These are phyloP conservation scores for Agelastica alni DNA, from an alignment of 2,888 invertebrate genomes.

Conservation along the genomic window DNA sequence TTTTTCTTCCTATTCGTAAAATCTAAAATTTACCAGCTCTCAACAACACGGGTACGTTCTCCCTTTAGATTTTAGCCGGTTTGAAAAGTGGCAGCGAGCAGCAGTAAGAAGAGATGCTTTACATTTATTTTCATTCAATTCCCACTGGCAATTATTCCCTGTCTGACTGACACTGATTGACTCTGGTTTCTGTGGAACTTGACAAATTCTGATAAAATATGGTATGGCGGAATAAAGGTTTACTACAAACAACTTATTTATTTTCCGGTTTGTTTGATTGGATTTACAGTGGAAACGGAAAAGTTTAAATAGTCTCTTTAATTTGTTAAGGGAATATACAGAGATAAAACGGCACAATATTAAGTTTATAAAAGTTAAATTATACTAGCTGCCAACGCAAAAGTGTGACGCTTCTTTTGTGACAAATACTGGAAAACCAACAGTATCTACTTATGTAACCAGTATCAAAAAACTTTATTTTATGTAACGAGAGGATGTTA, in stretches of 20 bases:
- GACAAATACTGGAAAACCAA: too few relatives aligned
- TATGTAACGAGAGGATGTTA: too few relatives aligned
- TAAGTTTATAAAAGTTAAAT: too few relatives aligned
- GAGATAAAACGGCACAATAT: too few relatives aligned
- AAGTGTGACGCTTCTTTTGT: too few relatives aligned
- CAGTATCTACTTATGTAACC: too few relatives aligned
- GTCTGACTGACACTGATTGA: constrained; percentile 47
- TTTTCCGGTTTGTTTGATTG: constrained; percentile 21
- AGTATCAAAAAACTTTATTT: too few relatives aligned
- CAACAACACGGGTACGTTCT: constrained; percentile 29
- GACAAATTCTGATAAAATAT: constrained; percentile 29
- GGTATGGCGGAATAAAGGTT: constrained; percentile 24
- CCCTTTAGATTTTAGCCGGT: constrained; percentile 41
- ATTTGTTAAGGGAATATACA: too few relatives aligned
- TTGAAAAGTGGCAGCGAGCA: constrained; percentile 33
- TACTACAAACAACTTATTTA: constrained; percentile 32
- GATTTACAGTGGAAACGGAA: constrained; percentile 6
- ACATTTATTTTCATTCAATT: constrained; percentile 40
- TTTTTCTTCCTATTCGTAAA: constrained; percentile 4
- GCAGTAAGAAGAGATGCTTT: constrained; percentile 19
- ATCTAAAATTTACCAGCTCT: constrained; percentile 31
- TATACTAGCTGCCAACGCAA: too few relatives aligned
- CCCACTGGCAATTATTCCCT: constrained; percentile 46
- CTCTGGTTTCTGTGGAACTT: constrained; percentile 25
- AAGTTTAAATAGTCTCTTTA: not conserved